Base-by-base conservation (phyloP, 2,113 vertebrate species). In the Psilopogon haemacephalus region DNA sequence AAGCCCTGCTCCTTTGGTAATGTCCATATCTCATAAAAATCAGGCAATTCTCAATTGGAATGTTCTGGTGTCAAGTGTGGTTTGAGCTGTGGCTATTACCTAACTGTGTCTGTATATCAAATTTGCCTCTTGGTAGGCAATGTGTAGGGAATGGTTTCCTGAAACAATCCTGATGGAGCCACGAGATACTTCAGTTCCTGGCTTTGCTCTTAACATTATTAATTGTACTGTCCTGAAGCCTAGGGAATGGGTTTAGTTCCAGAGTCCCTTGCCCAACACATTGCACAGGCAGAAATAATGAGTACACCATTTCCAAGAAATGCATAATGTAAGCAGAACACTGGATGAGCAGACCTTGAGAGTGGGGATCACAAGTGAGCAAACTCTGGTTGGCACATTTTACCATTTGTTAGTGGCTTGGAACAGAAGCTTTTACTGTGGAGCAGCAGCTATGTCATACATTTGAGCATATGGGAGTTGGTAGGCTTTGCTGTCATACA, bases 271-370 rank as follows among this genome's bases (percentile, higher is more conserved):
- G 30, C n/a, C 5, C 13, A 86, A 67, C 8, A 20, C 5, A 26
- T 56, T 56, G 26, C 38, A n/a, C 14, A 54, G 42, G 13, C 54
- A 75, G 1, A 76, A 62, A 62, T 65, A 15, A 60, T 24, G 82
- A 78, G 60, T 8, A 35, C 2, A 3, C 21, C 5, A 15, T 40
- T 70, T 8, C 9, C 65, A 58, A 62, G 19, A 33, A 76, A 40
- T 3, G 2, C 11, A 8, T 8, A 69, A 28, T 0, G 0, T 38
- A 56, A 79, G 6, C 7, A 20, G 27, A 65, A 58, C 12, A 62
- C 50, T 55, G 44, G 38, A 38, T 48, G 24, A 72, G 60, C 52
- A 79, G 40, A 67, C 16, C 19, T 9, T 38, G 18, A 46, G 8
- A 72, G 12, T 30, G 23, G 23, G 85, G 18, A 95, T 5, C 11